A percentile compares a stretch with the other conserved stretches of the same genome.
Evolutionary conservation across 2,797 vertebrate species (phyloP).

Genomic region (Gobio occitaniae): DNA sequence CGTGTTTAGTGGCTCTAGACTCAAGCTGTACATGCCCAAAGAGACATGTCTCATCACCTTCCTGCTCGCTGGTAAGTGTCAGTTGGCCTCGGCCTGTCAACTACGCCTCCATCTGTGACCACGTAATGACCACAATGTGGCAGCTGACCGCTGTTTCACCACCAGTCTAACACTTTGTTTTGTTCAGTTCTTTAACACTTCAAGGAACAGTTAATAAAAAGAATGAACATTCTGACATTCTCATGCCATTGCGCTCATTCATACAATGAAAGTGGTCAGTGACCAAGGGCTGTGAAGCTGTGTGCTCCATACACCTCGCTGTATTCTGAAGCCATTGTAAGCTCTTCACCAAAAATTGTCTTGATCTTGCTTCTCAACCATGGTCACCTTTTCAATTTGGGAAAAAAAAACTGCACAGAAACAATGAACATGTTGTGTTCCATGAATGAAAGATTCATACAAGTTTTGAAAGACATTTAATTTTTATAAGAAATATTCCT

Average conservation of each 20-base stretch:
- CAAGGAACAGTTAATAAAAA: background rate
- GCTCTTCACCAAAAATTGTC: background rate
- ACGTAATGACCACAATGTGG: constrained; percentile 41
- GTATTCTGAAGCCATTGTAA: background rate
- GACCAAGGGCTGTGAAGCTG: background rate
- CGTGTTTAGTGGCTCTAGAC: constrained; percentile 95
- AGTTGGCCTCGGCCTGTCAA: constrained; percentile 3
- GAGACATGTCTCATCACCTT: constrained; percentile 99
- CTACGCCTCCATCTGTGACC: constrained; percentile 30
- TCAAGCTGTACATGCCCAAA: constrained; percentile 98
- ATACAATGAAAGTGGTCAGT: background rate
- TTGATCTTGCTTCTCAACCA: background rate
- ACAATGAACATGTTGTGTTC: background rate
- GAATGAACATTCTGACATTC: background rate
- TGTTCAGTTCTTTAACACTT: background rate
- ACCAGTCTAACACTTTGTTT: constrained; percentile 13
- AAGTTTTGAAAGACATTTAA: background rate
- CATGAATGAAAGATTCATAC: background rate
- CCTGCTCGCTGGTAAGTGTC: constrained; percentile 90
- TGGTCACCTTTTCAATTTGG: background rate
- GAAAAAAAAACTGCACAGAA: background rate
- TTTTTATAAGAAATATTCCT: background rate
- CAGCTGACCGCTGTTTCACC: constrained; percentile 19
- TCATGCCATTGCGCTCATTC: background rate
- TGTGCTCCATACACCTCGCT: background rate